A percentile compares a stretch with the other conserved stretches of the same genome.
phyloP scores from a whole-genome alignment of 2,113 vertebrate genomes.

The Lampris megalopsis region DNA sequence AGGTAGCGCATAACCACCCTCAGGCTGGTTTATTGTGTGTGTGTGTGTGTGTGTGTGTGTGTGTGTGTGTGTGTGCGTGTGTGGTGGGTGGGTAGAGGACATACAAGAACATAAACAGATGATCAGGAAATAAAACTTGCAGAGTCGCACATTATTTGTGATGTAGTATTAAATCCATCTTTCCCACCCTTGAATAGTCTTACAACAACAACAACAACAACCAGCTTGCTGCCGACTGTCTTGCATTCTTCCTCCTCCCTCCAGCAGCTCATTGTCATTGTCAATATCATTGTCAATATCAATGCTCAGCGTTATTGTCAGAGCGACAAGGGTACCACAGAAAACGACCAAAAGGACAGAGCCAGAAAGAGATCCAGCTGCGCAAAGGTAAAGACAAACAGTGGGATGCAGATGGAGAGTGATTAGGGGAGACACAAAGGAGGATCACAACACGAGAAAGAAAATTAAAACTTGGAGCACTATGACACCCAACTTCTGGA shows the following conservation, averaged over 20 bases:
- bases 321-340: too few species aligned
- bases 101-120: constrained; percentile 50
- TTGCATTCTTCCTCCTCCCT: constrained; percentile 43
- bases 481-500: constrained; percentile 46
- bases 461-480: constrained; percentile 41
- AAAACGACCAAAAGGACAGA: background rate
- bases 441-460: constrained; percentile 2
- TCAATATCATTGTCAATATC: too few species aligned
- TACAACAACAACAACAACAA: constrained; percentile 45
- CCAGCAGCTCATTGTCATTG: constrained; percentile 29
- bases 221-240: background rate
- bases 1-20: constrained; percentile 46
- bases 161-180: constrained; percentile 52
- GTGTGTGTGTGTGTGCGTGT: constrained; percentile 19
- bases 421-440: constrained; percentile 45
- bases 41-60: background rate
- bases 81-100: constrained; percentile 29
- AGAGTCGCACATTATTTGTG: constrained; percentile 60
- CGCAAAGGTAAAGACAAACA: constrained; percentile 14
- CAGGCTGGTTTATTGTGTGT: constrained; percentile 45
- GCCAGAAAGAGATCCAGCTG: background rate
- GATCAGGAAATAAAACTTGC: constrained; percentile 65
- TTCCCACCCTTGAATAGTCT: constrained; percentile 60
- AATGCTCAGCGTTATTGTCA: too few species aligned
- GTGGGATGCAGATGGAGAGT: constrained; percentile 38